Evolutionary conservation across 2,888 invertebrate genomes (phyloP), one percentile per base, ranked within the genome.

Genomic region (Margaritifera margaritifera): DNA sequence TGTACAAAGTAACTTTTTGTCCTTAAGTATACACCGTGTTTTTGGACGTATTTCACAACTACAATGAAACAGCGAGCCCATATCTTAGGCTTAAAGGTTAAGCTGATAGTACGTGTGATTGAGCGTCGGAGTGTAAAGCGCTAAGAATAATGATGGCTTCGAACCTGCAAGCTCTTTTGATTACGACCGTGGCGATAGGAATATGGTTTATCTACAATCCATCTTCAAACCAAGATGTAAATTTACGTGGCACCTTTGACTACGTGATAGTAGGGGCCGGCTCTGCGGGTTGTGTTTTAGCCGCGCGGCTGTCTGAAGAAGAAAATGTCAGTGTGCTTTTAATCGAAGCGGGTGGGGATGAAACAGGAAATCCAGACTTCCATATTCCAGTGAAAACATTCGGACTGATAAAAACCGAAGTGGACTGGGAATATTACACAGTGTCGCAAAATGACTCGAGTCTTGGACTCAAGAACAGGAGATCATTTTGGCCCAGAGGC

Each of bases 341-440:
- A 0, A 20, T 75, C 20, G 75, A 75, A 65, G 75, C 75, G 0
- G 75, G 75, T 5, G 75, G 75, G 4, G 75, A 75, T 27, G 64
- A 75, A 61, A 61, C 55, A 42, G 67, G 64, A 52, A 69, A 75
- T 42, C 42, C 57, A 24, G 22, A 64, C n/a, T 75, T 73, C 52
- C 75, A 75, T 53, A 50, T 72, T 19, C 72, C 72, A 4, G 25
- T 72, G 20, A 53, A 58, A 50, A 69, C 64, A 22, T 68, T 66
- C 50, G 71, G 69, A 19, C 75, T 69, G 19, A 72, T 73, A 53
- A 75, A 69, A 59, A 75, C 75, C 2, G 8, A 50, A 0, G 61
- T 69, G 5, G 75, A 75, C 27, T 75, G 72, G 75, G 69, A 69
- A 53, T 75, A 75, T 55, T 75, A 73, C 22, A 71, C 75, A 8